Base-by-base conservation (phyloP, 2,113 vertebrate genomes). In the Heterocephalus glaber region DNA sequence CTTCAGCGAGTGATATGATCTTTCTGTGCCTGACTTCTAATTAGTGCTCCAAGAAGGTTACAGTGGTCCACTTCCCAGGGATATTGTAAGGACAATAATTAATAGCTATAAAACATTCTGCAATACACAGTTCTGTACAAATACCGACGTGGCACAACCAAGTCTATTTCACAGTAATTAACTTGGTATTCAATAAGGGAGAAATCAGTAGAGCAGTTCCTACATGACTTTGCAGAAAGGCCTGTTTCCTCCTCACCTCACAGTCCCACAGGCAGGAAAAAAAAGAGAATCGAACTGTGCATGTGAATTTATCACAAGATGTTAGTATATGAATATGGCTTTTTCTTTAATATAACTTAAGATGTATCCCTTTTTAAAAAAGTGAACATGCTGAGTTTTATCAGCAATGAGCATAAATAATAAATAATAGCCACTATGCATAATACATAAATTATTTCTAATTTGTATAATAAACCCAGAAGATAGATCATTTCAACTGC, bases 121-220 rank as follows among this genome's bases (percentile, higher is more conserved):
- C 19, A 61, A 54, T 58, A 93, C 33, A 65, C 9, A 90, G 12
- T 41, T 56, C 26, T 88, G n/a, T 76, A 60, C 54, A 88, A 95
- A 97, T 58, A 92, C 52, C 49, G 88, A 58, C 2, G 12, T 82
- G 63, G 26, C 28, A 54, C 47, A 92, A 81, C 68, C 26, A 49
- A 95, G 7, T 84, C 35, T 97, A 93, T 94, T 92, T 92, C 76
- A 94, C 85, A 94, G 94, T 94, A 94, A 81, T 95, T 95, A 90
- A 97, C 77, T 72, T 92, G 65, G 38, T 77, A 87, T 90, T 54
- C 63, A 93, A 41, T 84, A 91, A 92, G 4, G 60, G 16, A 87
- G 54, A 90, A 81, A 66, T 93, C 70, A 86, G 81, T 89, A 82
- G 79, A 87, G 19, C 30, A 70, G 17, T 93, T 92, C 12, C 14